Evolutionary conservation across 2,888 invertebrate genomes (phyloP).

Genomic region (Stratiomys singularior): DNA sequence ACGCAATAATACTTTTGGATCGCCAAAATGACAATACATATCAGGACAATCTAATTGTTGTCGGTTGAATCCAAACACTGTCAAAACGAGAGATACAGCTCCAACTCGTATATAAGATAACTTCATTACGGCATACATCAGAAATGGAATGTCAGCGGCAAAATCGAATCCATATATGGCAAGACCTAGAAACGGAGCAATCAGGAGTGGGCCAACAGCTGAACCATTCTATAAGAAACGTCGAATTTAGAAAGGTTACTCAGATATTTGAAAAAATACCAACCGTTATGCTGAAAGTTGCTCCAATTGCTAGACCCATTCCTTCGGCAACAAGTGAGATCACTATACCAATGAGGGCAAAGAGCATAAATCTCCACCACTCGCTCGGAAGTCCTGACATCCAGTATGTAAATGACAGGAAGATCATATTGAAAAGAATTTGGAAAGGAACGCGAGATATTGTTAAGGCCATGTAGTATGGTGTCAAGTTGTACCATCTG

Average conservation of each 20-base stretch:
- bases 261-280: too few species aligned
- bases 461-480: conserved; percentile 74
- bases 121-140: conserved; percentile 73
- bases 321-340: conserved; percentile 82
- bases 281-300: conserved; percentile 74
- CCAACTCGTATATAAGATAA: conserved; percentile 75
- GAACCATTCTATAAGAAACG: conserved; percentile 73
- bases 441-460: conserved; percentile 72
- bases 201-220: conserved; percentile 73
- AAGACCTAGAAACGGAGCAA: conserved; percentile 75
- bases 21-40: conserved; percentile 74
- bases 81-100: conserved; percentile 72
- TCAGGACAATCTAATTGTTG: conserved; percentile 70
- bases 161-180: conserved; percentile 78
- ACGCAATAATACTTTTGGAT: conserved; percentile 72
- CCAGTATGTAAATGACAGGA: conserved; percentile 71
- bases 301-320: conserved; percentile 81
- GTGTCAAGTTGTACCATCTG: conserved; percentile 74
- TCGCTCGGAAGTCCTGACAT: conserved; percentile 78
- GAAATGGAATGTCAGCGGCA: conserved; percentile 71
- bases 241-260: too few species aligned
- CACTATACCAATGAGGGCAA: conserved; percentile 74
- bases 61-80: conserved; percentile 73
- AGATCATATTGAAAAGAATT: conserved; percentile 69
- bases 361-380: conserved; percentile 73